phyloP scores from a whole-genome alignment of 2,888 invertebrate species.

The Margaritifera margaritifera region DNA sequence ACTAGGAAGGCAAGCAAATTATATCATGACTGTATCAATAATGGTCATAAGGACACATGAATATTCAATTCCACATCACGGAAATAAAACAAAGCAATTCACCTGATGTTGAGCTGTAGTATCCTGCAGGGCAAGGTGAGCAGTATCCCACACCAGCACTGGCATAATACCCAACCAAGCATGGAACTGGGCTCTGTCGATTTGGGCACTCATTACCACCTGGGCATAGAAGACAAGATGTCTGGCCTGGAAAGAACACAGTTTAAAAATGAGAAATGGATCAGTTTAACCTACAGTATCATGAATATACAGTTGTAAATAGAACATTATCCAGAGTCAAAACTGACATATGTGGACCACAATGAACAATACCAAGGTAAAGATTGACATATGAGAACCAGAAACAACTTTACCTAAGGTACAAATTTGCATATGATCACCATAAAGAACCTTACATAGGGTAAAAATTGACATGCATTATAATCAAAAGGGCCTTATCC shows the following conservation, averaged over 20 bases:
- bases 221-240: constrained; percentile 52
- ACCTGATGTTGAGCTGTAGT: constrained; percentile 35
- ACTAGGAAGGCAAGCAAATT: neutral
- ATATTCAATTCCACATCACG: too few species aligned
- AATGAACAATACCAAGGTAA: too few species aligned
- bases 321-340: neutral
- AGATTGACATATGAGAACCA: too few species aligned
- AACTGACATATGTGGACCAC: too few species aligned
- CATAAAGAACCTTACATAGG: too few species aligned
- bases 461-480: too few species aligned
- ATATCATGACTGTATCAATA: neutral
- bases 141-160: constrained; percentile 45
- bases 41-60: neutral
- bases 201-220: constrained; percentile 56
- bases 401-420: too few species aligned
- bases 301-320: neutral
- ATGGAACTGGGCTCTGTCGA: constrained; percentile 33
- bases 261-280: neutral
- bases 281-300: neutral
- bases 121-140: constrained; percentile 46
- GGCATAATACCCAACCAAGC: constrained; percentile 49
- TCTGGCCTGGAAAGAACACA: constrained; percentile 40
- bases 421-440: too few species aligned
- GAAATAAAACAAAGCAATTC: neutral
- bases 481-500: too few species aligned